A percentile compares a stretch with the other conserved stretches of the same genome.
phyloP scores from a whole-genome alignment of 1,140 invertebrate genomes.

The Heliothis virescens region DNA sequence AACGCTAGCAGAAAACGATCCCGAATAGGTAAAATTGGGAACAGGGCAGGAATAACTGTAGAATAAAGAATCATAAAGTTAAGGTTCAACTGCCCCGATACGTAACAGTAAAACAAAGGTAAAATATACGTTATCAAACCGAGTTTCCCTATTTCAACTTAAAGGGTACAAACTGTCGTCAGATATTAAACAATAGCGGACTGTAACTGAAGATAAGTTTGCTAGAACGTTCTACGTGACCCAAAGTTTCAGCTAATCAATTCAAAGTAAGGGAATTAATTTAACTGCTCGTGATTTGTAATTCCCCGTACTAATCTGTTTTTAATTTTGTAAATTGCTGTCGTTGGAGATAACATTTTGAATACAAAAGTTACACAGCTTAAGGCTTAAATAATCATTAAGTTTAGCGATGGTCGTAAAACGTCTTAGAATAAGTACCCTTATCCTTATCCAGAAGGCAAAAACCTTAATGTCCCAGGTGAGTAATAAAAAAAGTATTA shows the following conservation, averaged over 20 bases:
- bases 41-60: too few relatives aligned
- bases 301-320: slow-evolving; percentile 9
- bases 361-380: not conserved
- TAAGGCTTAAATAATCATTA: not conserved
- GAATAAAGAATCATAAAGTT: too few relatives aligned
- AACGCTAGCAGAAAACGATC: too few relatives aligned
- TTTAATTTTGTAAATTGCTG: slow-evolving; percentile 21
- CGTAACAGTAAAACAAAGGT: too few relatives aligned
- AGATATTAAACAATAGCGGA: slow-evolving; percentile 24
- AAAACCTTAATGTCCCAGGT: too few relatives aligned
- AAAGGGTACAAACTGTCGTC: slow-evolving; percentile 27
- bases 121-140: slow-evolving; percentile 18
- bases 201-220: slow-evolving; percentile 41
- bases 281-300: slow-evolving; percentile 32
- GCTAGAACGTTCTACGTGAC: slow-evolving; percentile 28
- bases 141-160: slow-evolving; percentile 24
- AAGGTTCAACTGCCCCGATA: too few relatives aligned
- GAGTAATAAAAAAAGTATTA: too few relatives aligned
- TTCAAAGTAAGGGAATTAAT: slow-evolving; percentile 27
- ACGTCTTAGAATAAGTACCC: too few relatives aligned
- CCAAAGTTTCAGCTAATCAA: slow-evolving; percentile 8
- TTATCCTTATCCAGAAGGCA: too few relatives aligned
- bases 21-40: not conserved
- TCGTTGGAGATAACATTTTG: not conserved
- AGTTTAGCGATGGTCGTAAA: too few relatives aligned